A percentile compares a stretch with the other conserved stretches of the same genome.
Conservation (phyloP, 2,113 vertebrate species). For the western clawed frog (Xenopus tropicalis) region UCB_Xtro_10.0 CM004445.2:123230501-123231000, state of each 20-base stretch:
- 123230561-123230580: too few species aligned
- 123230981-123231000: constrained; percentile 32
- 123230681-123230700: not conserved
- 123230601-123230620: too few species aligned
- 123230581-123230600: too few species aligned
- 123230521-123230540: too few species aligned
- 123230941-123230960: constrained; percentile 14
- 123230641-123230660: too few species aligned
- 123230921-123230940: constrained; percentile 16
- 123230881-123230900: constrained; percentile 4
- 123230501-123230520: too few species aligned
- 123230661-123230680: too few species aligned
- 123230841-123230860: constrained; percentile 16
- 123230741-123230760: not conserved
- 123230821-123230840: constrained; percentile 7
- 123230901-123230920: constrained; percentile 29
- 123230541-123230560: too few species aligned
- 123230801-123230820: constrained; percentile 19
- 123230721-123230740: constrained; percentile 7
- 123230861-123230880: not conserved
- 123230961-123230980: constrained; percentile 28
- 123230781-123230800: constrained; percentile 1
- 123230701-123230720: not conserved
- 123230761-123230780: not conserved
- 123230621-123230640: too few species aligned